Evolutionary conservation across 2,113 vertebrate species (phyloP), one percentile per base, ranked within the genome.

Genomic region (Loxodonta africana): DNA sequence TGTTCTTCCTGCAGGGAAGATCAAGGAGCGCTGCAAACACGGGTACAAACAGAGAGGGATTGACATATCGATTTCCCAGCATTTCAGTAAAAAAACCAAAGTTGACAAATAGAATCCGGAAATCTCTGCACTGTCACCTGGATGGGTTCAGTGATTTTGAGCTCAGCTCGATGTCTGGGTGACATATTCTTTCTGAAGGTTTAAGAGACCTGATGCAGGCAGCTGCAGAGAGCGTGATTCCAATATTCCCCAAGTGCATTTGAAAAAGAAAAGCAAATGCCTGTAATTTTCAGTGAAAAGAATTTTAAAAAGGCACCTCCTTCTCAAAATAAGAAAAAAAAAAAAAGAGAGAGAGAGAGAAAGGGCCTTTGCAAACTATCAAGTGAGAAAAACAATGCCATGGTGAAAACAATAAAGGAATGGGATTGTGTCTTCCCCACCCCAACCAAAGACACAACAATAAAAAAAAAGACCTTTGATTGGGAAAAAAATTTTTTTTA

Each of bases 1-100:
- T 99, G 99, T 99, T 99, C 99, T 99, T 99, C 99, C 99, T 99
- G 98, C 99, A 99, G 99, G 99, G 99, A 99, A 99, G 99, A 99
- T 99, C 99, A 99, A 98, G 99, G 99, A 98, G 98, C 87, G 97
- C 98, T 97, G 98, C 97, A 99, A 99, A 99, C 99, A 98, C 99
- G 97, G 99, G 98, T 99, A 99, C 99, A 99, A 99, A 99, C 99
- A 99, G 99, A 99, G 99, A 98, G 98, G 99, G 99, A 99, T 98
- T 99, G 99, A 99, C 99, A 97, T 99, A 99, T 99, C 98, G 99
- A 99, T 99, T 99, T 99, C 98, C 98, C 96, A 96, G 98, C 98
- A 98, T 99, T 98, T 98, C 98, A 91, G 97, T 78, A 98, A 98
- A 98, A 98, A 98, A 98, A 97, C 95, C 97, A 91, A 88, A 98